These are phyloP conservation scores for Kradibia gibbosae DNA, from an alignment of 1,140 invertebrate genomes.

Conservation along the genomic window DNA sequence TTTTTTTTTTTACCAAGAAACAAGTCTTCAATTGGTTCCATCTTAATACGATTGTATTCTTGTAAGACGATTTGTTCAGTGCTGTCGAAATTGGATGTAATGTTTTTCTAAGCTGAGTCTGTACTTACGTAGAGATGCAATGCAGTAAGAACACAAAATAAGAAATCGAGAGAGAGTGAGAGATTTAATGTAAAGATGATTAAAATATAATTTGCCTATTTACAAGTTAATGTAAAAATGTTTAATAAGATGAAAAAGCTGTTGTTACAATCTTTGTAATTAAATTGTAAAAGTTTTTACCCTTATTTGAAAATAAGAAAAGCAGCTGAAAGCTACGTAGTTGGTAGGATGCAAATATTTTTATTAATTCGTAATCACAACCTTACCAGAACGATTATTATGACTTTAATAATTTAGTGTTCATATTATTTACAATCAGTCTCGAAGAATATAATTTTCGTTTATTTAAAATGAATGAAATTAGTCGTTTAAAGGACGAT, in stretches of 20 bases:
- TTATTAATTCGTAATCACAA: neutral
- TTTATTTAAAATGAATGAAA: neutral
- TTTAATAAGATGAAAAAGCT: neutral
- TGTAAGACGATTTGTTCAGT: neutral
- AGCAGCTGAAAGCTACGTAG: neutral
- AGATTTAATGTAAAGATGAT: neutral
- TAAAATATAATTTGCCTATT: neutral
- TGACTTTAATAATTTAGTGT: neutral
- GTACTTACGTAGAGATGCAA: neutral
- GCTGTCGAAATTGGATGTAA: neutral
- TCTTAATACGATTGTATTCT: neutral
- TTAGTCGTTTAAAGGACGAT: neutral
- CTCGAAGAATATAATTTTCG: neutral
- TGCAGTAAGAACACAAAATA: neutral
- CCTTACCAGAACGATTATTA: neutral
- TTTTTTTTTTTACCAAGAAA: too few species aligned
- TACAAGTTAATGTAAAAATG: neutral
- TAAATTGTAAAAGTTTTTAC: neutral
- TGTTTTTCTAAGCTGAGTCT: neutral
- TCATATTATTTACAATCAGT: neutral
- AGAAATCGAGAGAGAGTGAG: too few species aligned
- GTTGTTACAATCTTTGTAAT: neutral
- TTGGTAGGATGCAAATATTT: constrained; percentile 5
- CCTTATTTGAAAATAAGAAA: neutral
- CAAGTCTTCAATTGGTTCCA: neutral